Conservation (phyloP, 2,888 invertebrate species). For the Malthinus flaveolus region DNA sequence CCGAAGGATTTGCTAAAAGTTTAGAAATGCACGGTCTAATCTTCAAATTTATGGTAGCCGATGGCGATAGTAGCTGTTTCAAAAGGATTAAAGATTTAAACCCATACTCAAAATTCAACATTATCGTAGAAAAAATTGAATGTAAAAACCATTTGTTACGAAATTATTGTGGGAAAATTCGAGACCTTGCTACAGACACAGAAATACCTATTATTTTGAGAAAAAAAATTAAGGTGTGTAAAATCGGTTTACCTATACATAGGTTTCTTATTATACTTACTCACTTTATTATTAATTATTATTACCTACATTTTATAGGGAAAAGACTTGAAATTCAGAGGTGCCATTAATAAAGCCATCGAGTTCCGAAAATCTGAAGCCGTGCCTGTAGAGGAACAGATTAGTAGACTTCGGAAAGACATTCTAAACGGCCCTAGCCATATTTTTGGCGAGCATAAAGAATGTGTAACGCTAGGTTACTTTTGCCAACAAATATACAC, state of each 20-base stretch:
- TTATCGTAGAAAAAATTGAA: slow-evolving; percentile 1
- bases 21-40: not conserved
- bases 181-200: not conserved
- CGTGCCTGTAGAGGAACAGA: no score
- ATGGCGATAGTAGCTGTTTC: slow-evolving; percentile 7
- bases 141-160: not conserved
- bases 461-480: not conserved
- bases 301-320: no score
- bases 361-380: no score
- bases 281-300: no score
- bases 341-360: no score
- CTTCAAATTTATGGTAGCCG: not conserved
- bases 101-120: not conserved
- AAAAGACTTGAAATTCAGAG: no score
- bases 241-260: no score
- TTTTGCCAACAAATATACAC: not conserved
- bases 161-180: not conserved
- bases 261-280: no score
- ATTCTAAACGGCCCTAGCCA: slow-evolving; percentile 1
- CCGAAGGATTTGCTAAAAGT: not conserved
- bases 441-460: not conserved
- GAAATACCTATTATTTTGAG: not conserved
- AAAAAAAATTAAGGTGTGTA: no score
- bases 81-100: not conserved
- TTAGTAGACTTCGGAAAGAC: not conserved